Base-by-base conservation (phyloP, 2,113 vertebrate species). In the Gila orcuttii region DNA sequence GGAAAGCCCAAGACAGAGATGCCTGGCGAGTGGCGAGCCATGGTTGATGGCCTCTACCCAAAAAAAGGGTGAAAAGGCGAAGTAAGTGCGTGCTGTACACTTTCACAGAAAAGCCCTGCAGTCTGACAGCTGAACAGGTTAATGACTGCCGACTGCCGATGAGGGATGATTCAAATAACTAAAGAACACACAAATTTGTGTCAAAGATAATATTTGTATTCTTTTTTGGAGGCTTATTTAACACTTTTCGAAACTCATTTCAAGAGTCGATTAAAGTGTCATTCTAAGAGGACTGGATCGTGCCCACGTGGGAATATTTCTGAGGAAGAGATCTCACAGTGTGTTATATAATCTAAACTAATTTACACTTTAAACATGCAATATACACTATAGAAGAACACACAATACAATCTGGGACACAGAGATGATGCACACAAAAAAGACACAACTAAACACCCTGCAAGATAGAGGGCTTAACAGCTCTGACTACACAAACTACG, bases 271-370 rank as follows among this genome's bases (percentile, higher is more conserved):
- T 83, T 39, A 73, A 52, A 25, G 68, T 73, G 47, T 15, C 64
- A 50, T 59, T 83, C 50, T 33, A 55, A 82, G 15, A 64, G 45
- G 64, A 23, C 80, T 64, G 64, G 62, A 71, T 69, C 1, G 0
- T 73, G 31, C 33, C 66, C 68, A 25, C 13, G 6, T 73, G 50
- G 47, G 81, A 83, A 71, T 57, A 83, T 73, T 36, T 69, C 47
- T 31, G 79, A 69, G 79, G 3, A 13, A 33, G 25, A 52, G 45
- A 82, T 69, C 80, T 82, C 25, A 17, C 19, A 55, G 28, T 36
- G 64, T 52, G 50, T 83, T 83, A 59, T 83, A 25, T 59, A 73
- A 83, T 73, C 68, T 83, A 73, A 82, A 83, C 68, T 59, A 59
- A 73, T 83, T 83, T 73, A 83, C 66, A 83, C 33, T 73, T 55